These are phyloP conservation scores for Clinocottus analis DNA, from an alignment of 2,113 vertebrate species.

Conservation along the genomic window DNA sequence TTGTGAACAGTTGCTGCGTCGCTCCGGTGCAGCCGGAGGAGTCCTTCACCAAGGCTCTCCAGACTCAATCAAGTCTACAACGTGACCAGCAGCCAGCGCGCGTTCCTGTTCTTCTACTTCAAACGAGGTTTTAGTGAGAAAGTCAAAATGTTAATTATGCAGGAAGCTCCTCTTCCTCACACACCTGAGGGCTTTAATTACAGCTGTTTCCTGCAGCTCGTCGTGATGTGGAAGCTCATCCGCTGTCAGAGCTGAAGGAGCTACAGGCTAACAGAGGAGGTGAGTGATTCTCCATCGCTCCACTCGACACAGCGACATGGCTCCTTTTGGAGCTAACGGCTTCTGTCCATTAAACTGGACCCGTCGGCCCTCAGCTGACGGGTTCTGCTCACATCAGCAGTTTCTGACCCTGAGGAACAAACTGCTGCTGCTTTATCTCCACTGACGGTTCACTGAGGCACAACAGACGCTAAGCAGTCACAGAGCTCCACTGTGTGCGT, in stretches of 20 bases:
- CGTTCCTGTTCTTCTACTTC: slow-evolving; percentile 29
- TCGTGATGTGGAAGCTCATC: slow-evolving; percentile 29
- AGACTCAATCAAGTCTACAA: slow-evolving; percentile 6
- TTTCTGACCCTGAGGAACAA: slow-evolving; percentile 20
- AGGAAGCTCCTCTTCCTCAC: slow-evolving; percentile 26
- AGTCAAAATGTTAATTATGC: slow-evolving; percentile 31
- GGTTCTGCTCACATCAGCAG: slow-evolving; percentile 39
- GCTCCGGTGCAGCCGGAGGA: no score
- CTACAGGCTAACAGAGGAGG: slow-evolving; percentile 27
- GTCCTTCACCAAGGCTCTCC: slow-evolving; percentile 8
- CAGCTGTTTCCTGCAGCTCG: slow-evolving; percentile 30
- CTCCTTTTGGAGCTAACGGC: slow-evolving; percentile 32
- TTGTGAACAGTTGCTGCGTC: no score
- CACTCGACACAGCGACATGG: slow-evolving; percentile 35
- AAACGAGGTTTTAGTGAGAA: slow-evolving; percentile 17
- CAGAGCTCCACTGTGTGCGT: background rate
- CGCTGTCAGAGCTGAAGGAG: slow-evolving; percentile 7
- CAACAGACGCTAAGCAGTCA: background rate
- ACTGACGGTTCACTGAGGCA: background rate
- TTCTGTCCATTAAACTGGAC: slow-evolving; percentile 17
- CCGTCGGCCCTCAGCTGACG: slow-evolving; percentile 2
- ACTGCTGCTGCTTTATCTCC: slow-evolving; percentile 13
- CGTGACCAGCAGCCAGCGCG: slow-evolving; percentile 4
- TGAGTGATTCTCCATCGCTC: slow-evolving; percentile 18
- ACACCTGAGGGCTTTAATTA: slow-evolving; percentile 50